A percentile compares a stretch with the other conserved stretches of the same genome.
phyloP scores from a whole-genome alignment of 2,888 invertebrate genomes.

The Diaperis boleti region DNA sequence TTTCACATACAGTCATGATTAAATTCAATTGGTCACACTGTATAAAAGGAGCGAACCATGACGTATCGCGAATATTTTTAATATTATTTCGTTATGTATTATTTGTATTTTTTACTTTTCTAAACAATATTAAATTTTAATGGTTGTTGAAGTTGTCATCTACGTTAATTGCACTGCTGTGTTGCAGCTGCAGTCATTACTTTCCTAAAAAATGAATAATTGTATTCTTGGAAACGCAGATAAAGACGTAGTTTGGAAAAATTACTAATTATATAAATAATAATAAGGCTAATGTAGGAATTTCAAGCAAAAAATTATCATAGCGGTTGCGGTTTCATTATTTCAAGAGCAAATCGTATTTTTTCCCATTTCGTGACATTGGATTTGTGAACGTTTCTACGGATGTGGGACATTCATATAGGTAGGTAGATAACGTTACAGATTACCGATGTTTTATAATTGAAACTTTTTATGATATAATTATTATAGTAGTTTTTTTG shows the following conservation, averaged over 20 bases:
- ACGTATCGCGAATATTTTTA: no score
- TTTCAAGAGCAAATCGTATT: conserved; percentile 28
- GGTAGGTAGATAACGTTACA: neutral
- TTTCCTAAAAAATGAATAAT: neutral
- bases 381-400: conserved; percentile 29
- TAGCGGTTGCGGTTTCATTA: conserved; percentile 32
- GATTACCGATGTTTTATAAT: neutral
- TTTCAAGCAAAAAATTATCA: conserved; percentile 17
- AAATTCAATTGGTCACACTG: no score
- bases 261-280: conserved; percentile 1
- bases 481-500: no score
- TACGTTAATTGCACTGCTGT: neutral
- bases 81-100: no score
- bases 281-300: conserved; percentile 7
- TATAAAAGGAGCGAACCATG: no score
- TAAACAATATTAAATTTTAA: no score
- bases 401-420: conserved; percentile 9
- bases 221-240: neutral
- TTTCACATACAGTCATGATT: no score
- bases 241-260: conserved; percentile 1
- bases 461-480: neutral
- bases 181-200: neutral
- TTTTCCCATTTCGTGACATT: conserved; percentile 22
- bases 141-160: no score
- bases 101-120: no score